Conservation (phyloP, 2,888 invertebrate genomes). For the Tachystola acroxantha region DNA sequence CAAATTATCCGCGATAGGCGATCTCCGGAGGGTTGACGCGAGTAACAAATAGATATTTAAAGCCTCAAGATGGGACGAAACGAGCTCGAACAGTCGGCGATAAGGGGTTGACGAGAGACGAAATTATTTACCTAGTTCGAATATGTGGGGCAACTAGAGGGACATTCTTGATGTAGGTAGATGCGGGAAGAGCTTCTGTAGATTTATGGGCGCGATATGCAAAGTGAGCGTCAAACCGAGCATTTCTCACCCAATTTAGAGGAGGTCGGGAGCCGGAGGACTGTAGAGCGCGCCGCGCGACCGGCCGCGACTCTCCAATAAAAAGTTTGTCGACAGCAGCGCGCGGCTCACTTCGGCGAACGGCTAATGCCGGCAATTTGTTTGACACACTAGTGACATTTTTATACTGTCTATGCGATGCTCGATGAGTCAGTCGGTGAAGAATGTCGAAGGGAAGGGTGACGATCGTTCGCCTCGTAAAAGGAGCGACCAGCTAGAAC, state of each 20-base stretch:
- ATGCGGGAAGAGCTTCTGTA: slow-evolving; percentile 28
- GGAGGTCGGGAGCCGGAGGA: slow-evolving; percentile 31
- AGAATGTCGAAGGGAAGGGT: slow-evolving; percentile 33
- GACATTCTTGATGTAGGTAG: slow-evolving; percentile 24
- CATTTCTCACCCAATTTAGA: slow-evolving; percentile 58
- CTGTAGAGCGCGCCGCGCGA: slow-evolving; percentile 23
- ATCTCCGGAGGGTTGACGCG: slow-evolving; percentile 40
- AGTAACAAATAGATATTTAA: slow-evolving; percentile 30
- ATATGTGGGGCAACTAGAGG: slow-evolving; percentile 20
- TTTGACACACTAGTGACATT: slow-evolving; percentile 35
- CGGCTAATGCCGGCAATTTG: slow-evolving; percentile 40
- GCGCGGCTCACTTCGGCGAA: slow-evolving; percentile 28
- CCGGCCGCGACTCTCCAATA: slow-evolving; percentile 34
- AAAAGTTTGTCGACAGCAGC: slow-evolving; percentile 46
- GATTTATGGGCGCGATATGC: slow-evolving; percentile 54
- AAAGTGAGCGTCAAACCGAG: slow-evolving; percentile 45
- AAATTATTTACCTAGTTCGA: slow-evolving; percentile 33
- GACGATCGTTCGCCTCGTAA: slow-evolving; percentile 37
- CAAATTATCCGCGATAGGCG: slow-evolving; percentile 56
- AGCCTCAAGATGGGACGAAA: slow-evolving; percentile 12
- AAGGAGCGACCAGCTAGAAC: slow-evolving; percentile 37
- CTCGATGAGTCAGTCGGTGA: slow-evolving; percentile 31
- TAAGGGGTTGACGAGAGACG: slow-evolving; percentile 21
- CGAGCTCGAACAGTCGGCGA: slow-evolving; percentile 6
- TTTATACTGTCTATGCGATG: slow-evolving; percentile 29